Evolutionary conservation across 1,140 invertebrate genomes (phyloP).

Genomic region (Hydropsyche tenuis): DNA sequence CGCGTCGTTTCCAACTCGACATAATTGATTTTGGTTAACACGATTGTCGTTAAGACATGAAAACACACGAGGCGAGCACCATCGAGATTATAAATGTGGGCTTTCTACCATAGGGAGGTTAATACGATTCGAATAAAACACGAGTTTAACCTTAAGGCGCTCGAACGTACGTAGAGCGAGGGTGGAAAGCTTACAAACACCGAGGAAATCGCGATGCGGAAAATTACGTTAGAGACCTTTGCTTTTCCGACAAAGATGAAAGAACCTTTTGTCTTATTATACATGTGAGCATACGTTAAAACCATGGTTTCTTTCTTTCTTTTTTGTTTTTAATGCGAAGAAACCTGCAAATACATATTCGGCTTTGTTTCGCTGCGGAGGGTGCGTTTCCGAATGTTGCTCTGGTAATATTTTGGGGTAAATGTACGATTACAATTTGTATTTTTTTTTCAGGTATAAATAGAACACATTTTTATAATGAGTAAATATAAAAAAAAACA

Average conservation of each 20-base stretch:
- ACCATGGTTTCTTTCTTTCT: too few relatives aligned
- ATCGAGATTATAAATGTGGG: background rate
- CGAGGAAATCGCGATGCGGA: conserved; percentile 22
- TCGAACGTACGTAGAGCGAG: background rate
- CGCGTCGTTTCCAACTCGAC: too few relatives aligned
- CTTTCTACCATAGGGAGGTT: background rate
- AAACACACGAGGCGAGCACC: background rate
- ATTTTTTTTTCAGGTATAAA: too few relatives aligned
- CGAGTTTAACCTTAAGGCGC: conserved; percentile 24
- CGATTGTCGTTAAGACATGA: background rate
- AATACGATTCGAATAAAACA: conserved; percentile 27
- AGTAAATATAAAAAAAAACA: too few relatives aligned
- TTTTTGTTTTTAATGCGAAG: too few relatives aligned
- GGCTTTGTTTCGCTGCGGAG: too few relatives aligned
- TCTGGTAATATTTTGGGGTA: too few relatives aligned
- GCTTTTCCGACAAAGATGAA: conserved; percentile 24
- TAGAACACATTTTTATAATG: too few relatives aligned
- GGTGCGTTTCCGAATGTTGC: too few relatives aligned
- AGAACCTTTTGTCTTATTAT: conserved; percentile 20
- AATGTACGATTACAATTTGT: too few relatives aligned
- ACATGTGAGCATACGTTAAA: background rate
- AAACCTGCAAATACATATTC: too few relatives aligned
- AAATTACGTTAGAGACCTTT: conserved; percentile 27
- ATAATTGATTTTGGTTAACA: conserved; percentile 23
- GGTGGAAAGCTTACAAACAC: background rate